Evolutionary conservation across 2,888 invertebrate genomes (phyloP).

Genomic region (Chymomyza fuscimana): DNA sequence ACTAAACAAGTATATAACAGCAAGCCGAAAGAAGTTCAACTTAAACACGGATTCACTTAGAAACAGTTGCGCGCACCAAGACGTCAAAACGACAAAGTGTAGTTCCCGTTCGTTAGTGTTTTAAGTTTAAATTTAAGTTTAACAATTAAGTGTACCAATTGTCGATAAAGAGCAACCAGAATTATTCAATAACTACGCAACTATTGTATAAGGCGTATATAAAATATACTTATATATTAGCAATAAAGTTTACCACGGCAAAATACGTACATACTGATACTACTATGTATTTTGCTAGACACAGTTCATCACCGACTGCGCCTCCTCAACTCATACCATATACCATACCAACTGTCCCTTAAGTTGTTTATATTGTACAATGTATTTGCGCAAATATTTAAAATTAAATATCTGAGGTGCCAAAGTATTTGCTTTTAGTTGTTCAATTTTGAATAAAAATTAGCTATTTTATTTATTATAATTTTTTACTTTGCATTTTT

Average conservation of each 20-base stretch:
- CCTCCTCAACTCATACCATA: constrained; percentile 25
- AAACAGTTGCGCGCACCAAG: background rate
- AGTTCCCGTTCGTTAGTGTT: constrained; percentile 33
- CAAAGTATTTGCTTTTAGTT: constrained; percentile 73
- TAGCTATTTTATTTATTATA: constrained; percentile 41
- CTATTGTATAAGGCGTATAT: constrained; percentile 13
- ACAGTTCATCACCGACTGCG: constrained; percentile 13
- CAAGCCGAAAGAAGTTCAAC: constrained; percentile 41
- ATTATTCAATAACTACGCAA: constrained; percentile 57
- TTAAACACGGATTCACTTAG: constrained; percentile 34
- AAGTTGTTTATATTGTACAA: background rate
- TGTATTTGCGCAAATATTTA: background rate
- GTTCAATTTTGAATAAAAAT: constrained; percentile 50
- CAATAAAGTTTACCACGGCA: constrained; percentile 35
- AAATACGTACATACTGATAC: background rate
- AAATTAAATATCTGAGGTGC: constrained; percentile 56
- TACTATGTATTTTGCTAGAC: constrained; percentile 64
- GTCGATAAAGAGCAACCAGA: constrained; percentile 56
- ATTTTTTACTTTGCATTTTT: constrained; percentile 13
- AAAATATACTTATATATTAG: constrained; percentile 45
- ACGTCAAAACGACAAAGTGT: background rate
- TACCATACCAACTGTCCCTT: constrained; percentile 5
- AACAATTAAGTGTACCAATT: constrained; percentile 59
- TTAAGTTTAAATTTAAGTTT: constrained; percentile 53
- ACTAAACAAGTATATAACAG: constrained; percentile 20